Evolutionary conservation across 2,888 invertebrate genomes (phyloP).

Genomic region (Sturmia bella): DNA sequence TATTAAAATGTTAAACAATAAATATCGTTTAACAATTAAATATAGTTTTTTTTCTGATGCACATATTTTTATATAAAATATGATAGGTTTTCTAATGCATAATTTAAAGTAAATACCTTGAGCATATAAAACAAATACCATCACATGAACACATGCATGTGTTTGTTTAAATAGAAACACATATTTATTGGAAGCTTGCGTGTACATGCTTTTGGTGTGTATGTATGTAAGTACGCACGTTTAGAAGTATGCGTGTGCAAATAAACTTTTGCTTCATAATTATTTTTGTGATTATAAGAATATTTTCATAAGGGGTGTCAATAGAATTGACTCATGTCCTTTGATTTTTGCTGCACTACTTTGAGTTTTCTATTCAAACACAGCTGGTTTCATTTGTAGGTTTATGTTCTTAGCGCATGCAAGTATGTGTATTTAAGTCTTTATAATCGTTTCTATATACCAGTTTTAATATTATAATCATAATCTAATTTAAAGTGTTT

Average conservation of each 20-base stretch:
- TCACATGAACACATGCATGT: background rate
- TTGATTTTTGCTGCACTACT: background rate
- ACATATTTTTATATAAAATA: slow-evolving; percentile 27
- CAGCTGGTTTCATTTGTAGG: background rate
- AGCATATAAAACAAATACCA: slow-evolving; percentile 38
- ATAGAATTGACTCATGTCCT: slow-evolving; percentile 28
- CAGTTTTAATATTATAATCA: slow-evolving; percentile 53
- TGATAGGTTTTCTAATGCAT: slow-evolving; percentile 53
- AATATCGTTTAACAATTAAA: slow-evolving; percentile 52
- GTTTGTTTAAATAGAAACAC: slow-evolving; percentile 18
- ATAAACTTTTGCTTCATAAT: slow-evolving; percentile 30
- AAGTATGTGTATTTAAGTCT: background rate
- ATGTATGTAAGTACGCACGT: background rate
- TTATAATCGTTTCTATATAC: slow-evolving; percentile 31
- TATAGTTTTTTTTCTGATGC: slow-evolving; percentile 6
- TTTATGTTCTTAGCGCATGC: slow-evolving; percentile 11
- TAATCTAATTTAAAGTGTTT: slow-evolving; percentile 38
- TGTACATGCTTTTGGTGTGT: background rate
- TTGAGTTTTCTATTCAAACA: background rate
- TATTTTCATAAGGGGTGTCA: slow-evolving; percentile 28
- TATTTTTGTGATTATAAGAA: slow-evolving; percentile 49
- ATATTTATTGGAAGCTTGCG: background rate
- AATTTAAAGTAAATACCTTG: slow-evolving; percentile 62
- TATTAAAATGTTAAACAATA: background rate
- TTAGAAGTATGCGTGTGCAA: background rate